Base-by-base conservation (phyloP, 2,888 invertebrate species). In the Euplagia quadripunctaria region DNA sequence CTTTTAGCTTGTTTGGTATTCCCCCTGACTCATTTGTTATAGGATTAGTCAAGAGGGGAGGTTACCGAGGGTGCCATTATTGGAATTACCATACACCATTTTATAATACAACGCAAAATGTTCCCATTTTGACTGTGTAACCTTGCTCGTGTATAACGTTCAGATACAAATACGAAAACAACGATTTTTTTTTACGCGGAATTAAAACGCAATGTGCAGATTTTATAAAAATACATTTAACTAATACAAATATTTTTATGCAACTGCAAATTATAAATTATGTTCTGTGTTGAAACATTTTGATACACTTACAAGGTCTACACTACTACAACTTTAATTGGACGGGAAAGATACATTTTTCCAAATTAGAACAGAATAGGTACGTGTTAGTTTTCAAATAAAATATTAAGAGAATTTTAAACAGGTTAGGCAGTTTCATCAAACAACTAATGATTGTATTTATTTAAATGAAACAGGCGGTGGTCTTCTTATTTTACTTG, bases 21-120 rank as follows among this genome's bases (percentile, higher is more conserved):
- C 85, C 90, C 92, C 86, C 82, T 89, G 88, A 90, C 79, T 89
- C 88, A 88, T 88, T 86, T 81, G 86, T 83, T 85, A 80, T 79
- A 79, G 83, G 85, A 88, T 86, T 86, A 87, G 74, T 79, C 69
- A 71, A 66, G 74, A 82, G 81, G 84, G 79, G 78, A 75, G 71
- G 41, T 64, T 70, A 73, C 64, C 68, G 79, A 84, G 87, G 88
- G 88, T 86, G 83, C 79, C 76, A 76, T 73, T 72, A 71, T 68
- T 78, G 73, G 70, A 61, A 75, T 75, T 79, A 77, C 42, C 41
- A 4, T 52, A 52, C 51, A 41, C 9, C 16, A 68, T n/a, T 20
- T 58, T 43, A 43, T 68, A 49, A 68, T 58, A 46, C 9, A 77
- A 68, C 31, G 43, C n/a, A 41, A 74, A 68, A 46, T 55, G 46